Percentiles rank a stretch among this genome's conserved stretches.
Conservation (phyloP, 2,888 invertebrate species). For the Agriopis aurantiaria region DNA sequence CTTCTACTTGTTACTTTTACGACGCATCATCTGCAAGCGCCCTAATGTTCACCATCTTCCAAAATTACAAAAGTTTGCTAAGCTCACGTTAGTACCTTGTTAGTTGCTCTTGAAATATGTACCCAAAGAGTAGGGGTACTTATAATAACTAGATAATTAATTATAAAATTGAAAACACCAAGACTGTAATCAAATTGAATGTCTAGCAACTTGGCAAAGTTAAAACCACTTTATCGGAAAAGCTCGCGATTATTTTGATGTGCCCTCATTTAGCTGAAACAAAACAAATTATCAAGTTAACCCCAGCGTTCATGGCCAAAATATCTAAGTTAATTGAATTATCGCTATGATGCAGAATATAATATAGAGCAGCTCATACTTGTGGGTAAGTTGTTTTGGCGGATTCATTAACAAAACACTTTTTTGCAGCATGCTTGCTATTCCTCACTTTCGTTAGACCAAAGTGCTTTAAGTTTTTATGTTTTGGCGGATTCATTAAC, state of each 20-base stretch:
- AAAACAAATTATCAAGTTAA: slow-evolving; percentile 47
- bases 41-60: too few relatives aligned
- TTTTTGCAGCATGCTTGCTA: too few relatives aligned
- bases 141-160: slow-evolving; percentile 3
- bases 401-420: too few relatives aligned
- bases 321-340: slow-evolving; percentile 36
- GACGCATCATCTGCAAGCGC: too few relatives aligned
- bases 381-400: not conserved
- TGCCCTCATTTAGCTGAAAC: slow-evolving; percentile 39
- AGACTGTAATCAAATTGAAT: slow-evolving; percentile 35
- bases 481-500: too few relatives aligned
- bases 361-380: not conserved
- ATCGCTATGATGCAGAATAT: slow-evolving; percentile 11
- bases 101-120: too few relatives aligned
- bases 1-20: too few relatives aligned
- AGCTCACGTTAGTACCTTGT: too few relatives aligned
- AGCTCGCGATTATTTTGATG: slow-evolving; percentile 46
- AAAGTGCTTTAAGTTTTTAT: too few relatives aligned
- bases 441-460: too few relatives aligned
- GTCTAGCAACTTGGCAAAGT: slow-evolving; percentile 37
- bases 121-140: not conserved
- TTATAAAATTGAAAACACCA: slow-evolving; percentile 29
- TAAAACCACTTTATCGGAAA: slow-evolving; percentile 42
- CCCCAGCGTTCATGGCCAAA: slow-evolving; percentile 38
- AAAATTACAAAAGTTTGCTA: too few relatives aligned